Percentiles rank a stretch among this genome's conserved stretches.
phyloP scores from a whole-genome alignment of 2,888 invertebrate species.

The Papilio demoleus region DNA sequence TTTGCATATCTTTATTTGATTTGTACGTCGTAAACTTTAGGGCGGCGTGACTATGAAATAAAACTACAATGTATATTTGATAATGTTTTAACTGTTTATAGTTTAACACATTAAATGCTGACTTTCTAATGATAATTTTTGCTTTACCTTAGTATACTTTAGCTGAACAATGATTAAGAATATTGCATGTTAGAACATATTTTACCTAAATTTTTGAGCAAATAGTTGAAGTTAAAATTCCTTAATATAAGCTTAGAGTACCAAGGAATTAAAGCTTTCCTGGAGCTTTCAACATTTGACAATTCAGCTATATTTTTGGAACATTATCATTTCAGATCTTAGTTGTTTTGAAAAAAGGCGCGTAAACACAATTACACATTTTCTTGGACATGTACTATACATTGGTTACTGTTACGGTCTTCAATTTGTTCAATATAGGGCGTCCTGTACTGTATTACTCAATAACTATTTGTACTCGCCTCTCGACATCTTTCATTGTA shows the following conservation, averaged over 20 bases:
- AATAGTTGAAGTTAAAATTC: too few relatives aligned
- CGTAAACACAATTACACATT: neutral
- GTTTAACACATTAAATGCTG: neutral
- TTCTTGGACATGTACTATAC: neutral
- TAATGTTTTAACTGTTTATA: neutral
- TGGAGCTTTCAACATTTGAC: too few relatives aligned
- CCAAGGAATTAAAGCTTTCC: too few relatives aligned
- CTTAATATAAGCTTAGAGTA: too few relatives aligned
- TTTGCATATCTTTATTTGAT: conserved; percentile 38
- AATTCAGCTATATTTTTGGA: too few relatives aligned
- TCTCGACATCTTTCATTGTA: too few relatives aligned
- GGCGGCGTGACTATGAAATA: conserved; percentile 31
- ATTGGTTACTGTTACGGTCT: neutral
- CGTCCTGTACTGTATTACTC: neutral
- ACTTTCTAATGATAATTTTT: too few relatives aligned
- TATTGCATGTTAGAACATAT: too few relatives aligned
- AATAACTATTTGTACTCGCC: neutral
- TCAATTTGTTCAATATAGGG: neutral
- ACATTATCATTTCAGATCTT: neutral
- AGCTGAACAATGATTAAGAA: too few relatives aligned
- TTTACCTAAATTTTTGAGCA: too few relatives aligned
- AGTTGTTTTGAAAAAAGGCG: neutral
- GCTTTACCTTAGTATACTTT: too few relatives aligned
- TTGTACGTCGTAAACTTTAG: conserved; percentile 34
- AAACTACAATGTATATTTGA: conserved; percentile 11